Evolutionary conservation across 2,113 vertebrate species (phyloP).

Genomic region (Eulacestoma nigropectus): DNA sequence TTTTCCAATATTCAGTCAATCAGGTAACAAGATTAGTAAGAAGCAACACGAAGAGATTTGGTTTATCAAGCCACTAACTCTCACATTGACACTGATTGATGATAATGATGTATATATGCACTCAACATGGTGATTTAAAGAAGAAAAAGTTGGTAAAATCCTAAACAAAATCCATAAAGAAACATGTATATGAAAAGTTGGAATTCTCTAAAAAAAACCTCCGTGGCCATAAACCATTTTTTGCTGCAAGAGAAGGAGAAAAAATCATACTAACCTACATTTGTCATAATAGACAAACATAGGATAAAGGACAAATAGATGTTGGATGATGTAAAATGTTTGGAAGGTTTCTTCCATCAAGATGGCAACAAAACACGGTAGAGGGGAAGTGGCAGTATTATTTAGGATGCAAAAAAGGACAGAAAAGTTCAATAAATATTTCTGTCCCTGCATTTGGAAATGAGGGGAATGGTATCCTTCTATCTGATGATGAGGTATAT

Average conservation of each 20-base stretch:
- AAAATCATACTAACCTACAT: background rate
- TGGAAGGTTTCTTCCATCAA: background rate
- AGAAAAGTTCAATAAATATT: background rate
- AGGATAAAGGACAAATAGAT: background rate
- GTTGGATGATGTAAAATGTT: background rate
- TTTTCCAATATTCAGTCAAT: constrained; percentile 30
- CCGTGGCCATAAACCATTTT: background rate
- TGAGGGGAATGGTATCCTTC: background rate
- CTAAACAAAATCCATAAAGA: background rate
- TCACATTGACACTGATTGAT: constrained; percentile 8
- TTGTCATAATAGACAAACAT: background rate
- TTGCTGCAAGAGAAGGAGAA: background rate
- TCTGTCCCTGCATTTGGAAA: background rate
- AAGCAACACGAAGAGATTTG: background rate
- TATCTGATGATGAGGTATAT: background rate
- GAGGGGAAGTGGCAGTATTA: background rate
- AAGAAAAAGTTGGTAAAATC: background rate
- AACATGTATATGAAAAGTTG: background rate
- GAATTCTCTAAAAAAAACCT: background rate
- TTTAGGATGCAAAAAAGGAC: background rate
- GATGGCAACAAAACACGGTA: background rate
- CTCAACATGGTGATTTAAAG: background rate
- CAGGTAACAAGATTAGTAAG: background rate
- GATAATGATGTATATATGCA: background rate
- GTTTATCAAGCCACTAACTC: background rate